Evolutionary conservation across 1,140 invertebrate species (phyloP).

Genomic region (Linepithema humile): DNA sequence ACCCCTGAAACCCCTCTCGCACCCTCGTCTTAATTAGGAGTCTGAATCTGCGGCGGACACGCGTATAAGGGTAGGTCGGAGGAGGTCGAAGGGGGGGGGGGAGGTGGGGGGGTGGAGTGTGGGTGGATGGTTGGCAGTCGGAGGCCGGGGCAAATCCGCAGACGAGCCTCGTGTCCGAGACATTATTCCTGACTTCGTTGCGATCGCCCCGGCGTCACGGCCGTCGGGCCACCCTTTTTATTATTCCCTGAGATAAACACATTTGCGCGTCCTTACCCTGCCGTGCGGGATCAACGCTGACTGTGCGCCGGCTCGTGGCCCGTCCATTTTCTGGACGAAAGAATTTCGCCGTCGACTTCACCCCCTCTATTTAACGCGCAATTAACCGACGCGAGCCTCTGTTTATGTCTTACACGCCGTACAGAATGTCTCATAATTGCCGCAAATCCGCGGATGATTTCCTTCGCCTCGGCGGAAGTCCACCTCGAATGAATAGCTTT

Average conservation of each 20-base stretch:
- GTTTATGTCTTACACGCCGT: conserved; percentile 19
- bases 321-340: conserved; percentile 60
- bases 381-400: conserved; percentile 37
- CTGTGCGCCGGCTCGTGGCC: conserved; percentile 17
- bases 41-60: conserved; percentile 88
- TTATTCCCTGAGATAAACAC: conserved; percentile 73
- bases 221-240: conserved; percentile 69
- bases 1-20: conserved; percentile 82
- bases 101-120: conserved; percentile 46
- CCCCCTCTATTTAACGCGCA: conserved; percentile 41
- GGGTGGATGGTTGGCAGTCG: conserved; percentile 56
- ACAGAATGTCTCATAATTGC: neutral
- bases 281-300: neutral
- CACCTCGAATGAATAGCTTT: neutral
- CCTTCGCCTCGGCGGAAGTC: neutral
- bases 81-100: conserved; percentile 60
- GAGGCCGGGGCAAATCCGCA: conserved; percentile 74
- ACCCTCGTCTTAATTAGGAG: conserved; percentile 88
- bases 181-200: conserved; percentile 83
- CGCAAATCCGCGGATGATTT: neutral
- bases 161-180: conserved; percentile 83
- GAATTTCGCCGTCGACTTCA: conserved; percentile 56
- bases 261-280: conserved; percentile 67
- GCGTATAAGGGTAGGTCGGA: conserved; percentile 84
- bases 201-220: conserved; percentile 63